phyloP scores from a whole-genome alignment of 64 coral and sea anemone genomes.

The Hydrozoanthus tunicans region DNA sequence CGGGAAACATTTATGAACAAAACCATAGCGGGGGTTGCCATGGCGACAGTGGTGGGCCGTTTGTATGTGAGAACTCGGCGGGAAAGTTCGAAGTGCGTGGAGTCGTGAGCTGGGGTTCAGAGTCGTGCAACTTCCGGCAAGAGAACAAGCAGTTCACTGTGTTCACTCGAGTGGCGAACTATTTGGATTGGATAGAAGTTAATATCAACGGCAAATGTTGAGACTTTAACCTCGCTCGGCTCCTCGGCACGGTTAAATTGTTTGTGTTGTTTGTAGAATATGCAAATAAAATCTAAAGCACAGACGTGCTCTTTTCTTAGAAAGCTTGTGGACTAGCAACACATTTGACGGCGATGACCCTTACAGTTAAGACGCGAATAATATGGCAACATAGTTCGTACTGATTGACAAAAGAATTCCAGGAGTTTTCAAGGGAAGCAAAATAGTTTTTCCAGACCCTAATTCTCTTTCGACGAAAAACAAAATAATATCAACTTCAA shows the following conservation, averaged over 20 bases:
- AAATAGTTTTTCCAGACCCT: no score
- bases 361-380: no score
- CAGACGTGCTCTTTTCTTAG: no score
- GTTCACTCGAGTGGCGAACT: constrained; percentile 37
- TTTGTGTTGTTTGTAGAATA: not conserved
- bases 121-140: constrained; percentile 37
- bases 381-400: no score
- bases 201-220: not conserved
- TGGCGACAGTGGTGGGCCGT: constrained; percentile 49
- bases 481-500: no score
- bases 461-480: no score
- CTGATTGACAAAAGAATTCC: no score
- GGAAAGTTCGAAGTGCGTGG: constrained; percentile 39
- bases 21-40: constrained; percentile 21
- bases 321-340: no score
- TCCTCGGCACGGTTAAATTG: not conserved
- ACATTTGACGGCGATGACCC: no score
- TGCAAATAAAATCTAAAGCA: no score
- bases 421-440: no score
- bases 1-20: not conserved
- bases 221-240: not conserved
- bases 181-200: constrained; percentile 27
- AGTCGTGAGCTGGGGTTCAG: constrained; percentile 34
- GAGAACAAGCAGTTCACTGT: constrained; percentile 44
- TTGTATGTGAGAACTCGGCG: constrained; percentile 33